Conservation (phyloP, 2,888 invertebrate species). For the Endomychus coccineus region DNA sequence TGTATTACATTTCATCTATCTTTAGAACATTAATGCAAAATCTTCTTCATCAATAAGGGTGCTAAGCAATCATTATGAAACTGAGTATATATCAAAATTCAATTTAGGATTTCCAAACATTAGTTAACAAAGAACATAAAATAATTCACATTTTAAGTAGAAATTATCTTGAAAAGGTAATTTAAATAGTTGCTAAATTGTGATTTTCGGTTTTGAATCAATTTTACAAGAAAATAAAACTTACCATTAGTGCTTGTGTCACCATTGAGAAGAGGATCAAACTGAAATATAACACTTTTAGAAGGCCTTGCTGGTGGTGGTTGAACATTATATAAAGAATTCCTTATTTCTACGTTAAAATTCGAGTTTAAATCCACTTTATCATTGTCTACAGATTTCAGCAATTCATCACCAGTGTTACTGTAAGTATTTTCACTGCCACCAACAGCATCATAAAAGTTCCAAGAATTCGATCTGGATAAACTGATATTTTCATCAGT, state of each 20-base stretch:
- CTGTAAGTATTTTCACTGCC: slow-evolving; percentile 12
- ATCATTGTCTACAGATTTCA: too few species aligned
- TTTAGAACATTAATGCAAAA: too few species aligned
- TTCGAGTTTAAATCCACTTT: slow-evolving; percentile 25
- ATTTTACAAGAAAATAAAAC: not conserved
- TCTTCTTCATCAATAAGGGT: too few species aligned
- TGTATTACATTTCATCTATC: too few species aligned
- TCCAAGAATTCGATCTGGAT: slow-evolving; percentile 48
- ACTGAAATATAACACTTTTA: slow-evolving; percentile 63
- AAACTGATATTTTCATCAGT: slow-evolving; percentile 31
- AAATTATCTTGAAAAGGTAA: too few species aligned
- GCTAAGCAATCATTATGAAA: too few species aligned
- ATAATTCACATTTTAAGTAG: too few species aligned
- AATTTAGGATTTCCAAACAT: too few species aligned
- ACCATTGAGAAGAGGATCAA: slow-evolving; percentile 53
- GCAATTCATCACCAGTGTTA: not conserved
- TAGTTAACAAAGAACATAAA: too few species aligned
- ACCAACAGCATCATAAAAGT: slow-evolving; percentile 44
- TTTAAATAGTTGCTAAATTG: too few species aligned
- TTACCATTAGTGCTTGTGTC: not conserved
- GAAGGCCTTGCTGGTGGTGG: slow-evolving; percentile 33
- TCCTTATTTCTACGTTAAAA: slow-evolving; percentile 25
- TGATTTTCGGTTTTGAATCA: too few species aligned
- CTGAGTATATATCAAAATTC: too few species aligned
- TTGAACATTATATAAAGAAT: slow-evolving; percentile 46